These are phyloP conservation scores for Pocota personata DNA, from an alignment of 2,888 invertebrate genomes.

Conservation along the genomic window DNA sequence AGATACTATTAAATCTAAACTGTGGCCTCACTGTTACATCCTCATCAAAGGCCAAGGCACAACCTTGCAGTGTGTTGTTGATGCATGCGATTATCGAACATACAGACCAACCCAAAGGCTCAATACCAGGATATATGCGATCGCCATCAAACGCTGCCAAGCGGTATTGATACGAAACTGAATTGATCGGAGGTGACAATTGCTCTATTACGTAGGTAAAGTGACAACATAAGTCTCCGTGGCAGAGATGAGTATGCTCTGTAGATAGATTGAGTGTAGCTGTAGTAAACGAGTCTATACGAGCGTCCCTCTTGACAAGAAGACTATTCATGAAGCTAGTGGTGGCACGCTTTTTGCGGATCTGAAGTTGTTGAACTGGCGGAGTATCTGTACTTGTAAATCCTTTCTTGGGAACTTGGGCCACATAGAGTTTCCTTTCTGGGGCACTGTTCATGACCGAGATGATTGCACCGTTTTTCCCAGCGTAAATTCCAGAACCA, in stretches of 20 bases:
- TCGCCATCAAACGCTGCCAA: conserved; percentile 83
- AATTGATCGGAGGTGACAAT: conserved; percentile 10
- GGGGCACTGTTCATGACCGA: conserved; percentile 75
- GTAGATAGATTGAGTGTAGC: background rate
- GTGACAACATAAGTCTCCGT: conserved; percentile 76
- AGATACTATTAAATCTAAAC: conserved; percentile 75
- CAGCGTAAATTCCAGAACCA: conserved; percentile 90
- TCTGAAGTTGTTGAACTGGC: background rate
- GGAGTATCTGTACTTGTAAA: background rate
- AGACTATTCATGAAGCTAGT: conserved; percentile 57
- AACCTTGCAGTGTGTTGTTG: conserved; percentile 76
- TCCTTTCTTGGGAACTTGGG: conserved; percentile 77
- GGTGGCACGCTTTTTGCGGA: conserved; percentile 20
- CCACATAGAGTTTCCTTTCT: conserved; percentile 77
- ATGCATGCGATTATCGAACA: conserved; percentile 83
- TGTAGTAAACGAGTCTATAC: conserved; percentile 38
- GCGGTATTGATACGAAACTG: conserved; percentile 81
- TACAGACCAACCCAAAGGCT: conserved; percentile 82
- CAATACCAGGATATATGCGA: conserved; percentile 80
- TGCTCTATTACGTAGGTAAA: conserved; percentile 76
- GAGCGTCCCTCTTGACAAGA: conserved; percentile 77
- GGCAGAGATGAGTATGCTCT: conserved; percentile 65
- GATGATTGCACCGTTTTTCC: conserved; percentile 78
- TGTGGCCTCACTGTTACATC: conserved; percentile 27
- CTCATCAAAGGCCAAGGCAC: conserved; percentile 75